phyloP scores from a whole-genome alignment of 2,113 vertebrate genomes.

The Tinamus guttatus region DNA sequence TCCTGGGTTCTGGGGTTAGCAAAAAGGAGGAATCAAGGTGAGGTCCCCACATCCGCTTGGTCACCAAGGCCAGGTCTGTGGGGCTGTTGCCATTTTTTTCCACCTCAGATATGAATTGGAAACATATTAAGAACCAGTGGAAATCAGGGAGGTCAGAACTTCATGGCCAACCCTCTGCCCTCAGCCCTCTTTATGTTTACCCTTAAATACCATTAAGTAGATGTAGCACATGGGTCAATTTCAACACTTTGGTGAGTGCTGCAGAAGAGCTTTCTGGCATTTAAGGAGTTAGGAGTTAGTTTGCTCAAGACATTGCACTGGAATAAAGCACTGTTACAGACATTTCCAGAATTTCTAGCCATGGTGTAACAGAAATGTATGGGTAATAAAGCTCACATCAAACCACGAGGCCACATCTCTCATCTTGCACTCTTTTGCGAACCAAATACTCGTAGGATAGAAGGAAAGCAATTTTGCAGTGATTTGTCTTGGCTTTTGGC shows the following conservation, averaged over 20 bases:
- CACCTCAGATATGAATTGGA: background rate
- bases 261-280: fast-evolving
- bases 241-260: fast-evolving
- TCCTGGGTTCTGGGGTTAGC: fast-evolving
- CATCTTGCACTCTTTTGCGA: background rate
- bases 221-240: fast-evolving
- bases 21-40: background rate
- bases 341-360: background rate
- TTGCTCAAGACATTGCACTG: background rate
- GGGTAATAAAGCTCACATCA: background rate
- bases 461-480: background rate
- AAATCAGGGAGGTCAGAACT: background rate
- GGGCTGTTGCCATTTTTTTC: background rate
- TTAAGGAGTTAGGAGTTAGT: background rate
- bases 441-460: constrained; percentile 3
- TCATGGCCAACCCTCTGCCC: background rate
- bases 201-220: background rate
- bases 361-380: background rate
- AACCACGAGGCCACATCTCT: background rate
- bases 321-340: background rate
- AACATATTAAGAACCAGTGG: background rate
- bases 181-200: background rate
- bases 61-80: background rate
- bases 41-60: fast-evolving
- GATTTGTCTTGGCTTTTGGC: constrained; percentile 39